phyloP scores from a whole-genome alignment of 2,888 invertebrate species.

The Byasa hedistus region DNA sequence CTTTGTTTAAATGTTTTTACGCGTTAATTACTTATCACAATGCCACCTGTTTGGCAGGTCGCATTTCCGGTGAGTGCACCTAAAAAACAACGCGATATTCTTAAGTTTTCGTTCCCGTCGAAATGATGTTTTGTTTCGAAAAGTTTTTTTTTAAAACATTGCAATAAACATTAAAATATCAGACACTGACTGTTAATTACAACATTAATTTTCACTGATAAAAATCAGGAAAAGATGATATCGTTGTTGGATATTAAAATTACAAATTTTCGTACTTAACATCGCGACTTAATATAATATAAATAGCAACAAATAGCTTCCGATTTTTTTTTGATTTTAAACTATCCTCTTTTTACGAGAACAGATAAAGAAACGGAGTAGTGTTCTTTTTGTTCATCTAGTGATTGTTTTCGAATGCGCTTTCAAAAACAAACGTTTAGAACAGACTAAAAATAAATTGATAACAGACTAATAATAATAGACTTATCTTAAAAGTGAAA shows the following conservation, averaged over 20 bases:
- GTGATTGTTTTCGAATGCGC: too few species aligned
- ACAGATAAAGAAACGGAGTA: too few species aligned
- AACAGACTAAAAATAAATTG: too few species aligned
- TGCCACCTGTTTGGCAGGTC: slow-evolving; percentile 11
- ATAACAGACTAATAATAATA: too few species aligned
- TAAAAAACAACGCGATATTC: slow-evolving; percentile 1
- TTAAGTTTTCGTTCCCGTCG: slow-evolving; percentile 12
- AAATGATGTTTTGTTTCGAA: not conserved
- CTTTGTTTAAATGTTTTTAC: slow-evolving; percentile 11
- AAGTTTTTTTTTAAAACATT: slow-evolving; percentile 2
- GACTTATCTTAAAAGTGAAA: too few species aligned
- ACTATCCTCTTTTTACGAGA: too few species aligned
- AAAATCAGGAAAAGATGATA: slow-evolving; percentile 5
- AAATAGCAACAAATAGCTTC: too few species aligned
- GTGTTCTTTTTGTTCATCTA: too few species aligned
- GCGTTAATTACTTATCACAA: slow-evolving; percentile 8
- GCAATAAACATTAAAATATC: slow-evolving; percentile 8
- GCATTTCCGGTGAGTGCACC: slow-evolving; percentile 8
- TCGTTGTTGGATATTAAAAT: not conserved
- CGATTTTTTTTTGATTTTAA: too few species aligned
- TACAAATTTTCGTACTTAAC: not conserved
- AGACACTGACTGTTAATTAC: slow-evolving; percentile 6
- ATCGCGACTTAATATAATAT: not conserved
- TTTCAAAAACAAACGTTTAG: too few species aligned
- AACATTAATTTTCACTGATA: slow-evolving; percentile 13